phyloP scores from a whole-genome alignment of 2,113 vertebrate species.

The Romanogobio albipinnatus region DNA sequence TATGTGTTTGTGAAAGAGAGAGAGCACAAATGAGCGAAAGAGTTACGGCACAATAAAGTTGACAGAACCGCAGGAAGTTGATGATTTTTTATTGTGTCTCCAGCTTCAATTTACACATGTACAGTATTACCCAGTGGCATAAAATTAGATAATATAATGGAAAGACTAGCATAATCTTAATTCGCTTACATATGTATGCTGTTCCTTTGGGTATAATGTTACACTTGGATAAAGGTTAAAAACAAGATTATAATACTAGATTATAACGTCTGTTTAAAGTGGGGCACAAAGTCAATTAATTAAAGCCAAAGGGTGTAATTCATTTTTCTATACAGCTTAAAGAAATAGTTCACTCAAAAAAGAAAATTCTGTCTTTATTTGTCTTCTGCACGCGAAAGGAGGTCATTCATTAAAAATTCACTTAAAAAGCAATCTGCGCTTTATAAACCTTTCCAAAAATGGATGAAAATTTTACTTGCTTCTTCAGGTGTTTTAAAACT shows the following conservation, averaged over 20 bases:
- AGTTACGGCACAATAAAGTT: not conserved
- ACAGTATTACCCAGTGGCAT: too few species aligned
- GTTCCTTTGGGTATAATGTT: too few species aligned
- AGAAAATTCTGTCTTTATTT: too few species aligned
- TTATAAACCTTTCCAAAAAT: not conserved
- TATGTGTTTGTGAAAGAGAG: conserved; percentile 15
- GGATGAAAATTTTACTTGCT: not conserved
- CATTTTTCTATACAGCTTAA: not conserved
- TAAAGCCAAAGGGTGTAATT: not conserved
- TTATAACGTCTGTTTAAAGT: too few species aligned
- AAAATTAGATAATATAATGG: too few species aligned
- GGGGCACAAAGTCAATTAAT: too few species aligned
- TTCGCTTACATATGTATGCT: too few species aligned
- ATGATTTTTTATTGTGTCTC: not conserved
- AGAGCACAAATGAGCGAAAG: conserved; percentile 32
- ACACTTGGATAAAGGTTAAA: too few species aligned
- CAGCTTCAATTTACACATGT: too few species aligned
- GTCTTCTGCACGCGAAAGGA: not conserved
- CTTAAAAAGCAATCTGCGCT: not conserved
- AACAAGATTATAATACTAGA: too few species aligned
- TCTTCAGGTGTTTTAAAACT: not conserved
- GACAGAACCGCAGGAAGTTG: not conserved
- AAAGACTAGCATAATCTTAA: too few species aligned
- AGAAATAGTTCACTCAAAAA: too few species aligned
- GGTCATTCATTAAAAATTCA: not conserved